These are phyloP conservation scores for Montifringilla adamsi DNA, from an alignment of 2,113 vertebrate species.

Conservation along the genomic window DNA sequence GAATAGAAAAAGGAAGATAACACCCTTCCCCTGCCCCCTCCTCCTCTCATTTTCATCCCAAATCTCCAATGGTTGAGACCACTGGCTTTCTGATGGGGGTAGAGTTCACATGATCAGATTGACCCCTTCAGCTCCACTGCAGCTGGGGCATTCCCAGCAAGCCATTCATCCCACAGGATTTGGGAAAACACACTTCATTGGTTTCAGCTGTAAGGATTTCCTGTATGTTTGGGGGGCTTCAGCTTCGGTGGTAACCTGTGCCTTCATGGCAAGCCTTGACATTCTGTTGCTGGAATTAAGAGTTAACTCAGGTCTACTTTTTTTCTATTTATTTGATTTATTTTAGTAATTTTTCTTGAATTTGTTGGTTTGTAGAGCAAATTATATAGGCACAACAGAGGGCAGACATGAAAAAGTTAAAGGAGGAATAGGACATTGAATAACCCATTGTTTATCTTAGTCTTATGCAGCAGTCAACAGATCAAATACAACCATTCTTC, in stretches of 20 bases:
- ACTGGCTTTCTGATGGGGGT: not conserved
- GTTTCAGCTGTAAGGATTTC: not conserved
- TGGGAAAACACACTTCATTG: not conserved
- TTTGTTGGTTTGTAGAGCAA: not conserved
- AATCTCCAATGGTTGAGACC: not conserved
- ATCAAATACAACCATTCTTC: not conserved
- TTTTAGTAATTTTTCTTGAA: not conserved
- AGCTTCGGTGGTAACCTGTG: not conserved
- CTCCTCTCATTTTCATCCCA: not conserved
- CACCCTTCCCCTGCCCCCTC: rapidly evolving
- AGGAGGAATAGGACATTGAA: not conserved
- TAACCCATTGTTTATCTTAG: not conserved
- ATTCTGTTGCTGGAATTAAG: not conserved
- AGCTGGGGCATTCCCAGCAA: not conserved
- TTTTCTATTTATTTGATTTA: not conserved
- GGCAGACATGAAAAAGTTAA: not conserved
- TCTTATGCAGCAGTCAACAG: not conserved
- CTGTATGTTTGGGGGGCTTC: not conserved
- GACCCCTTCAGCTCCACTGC: not conserved
- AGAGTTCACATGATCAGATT: not conserved
- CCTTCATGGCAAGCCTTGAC: not conserved
- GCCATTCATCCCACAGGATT: not conserved
- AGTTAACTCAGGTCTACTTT: not conserved
- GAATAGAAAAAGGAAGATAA: not conserved
- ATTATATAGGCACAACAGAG: not conserved